A percentile compares a stretch with the other conserved stretches of the same genome.
These are phyloP conservation scores for Athetis lepigone DNA, from an alignment of 2,888 invertebrate genomes.

Conservation along the genomic window DNA sequence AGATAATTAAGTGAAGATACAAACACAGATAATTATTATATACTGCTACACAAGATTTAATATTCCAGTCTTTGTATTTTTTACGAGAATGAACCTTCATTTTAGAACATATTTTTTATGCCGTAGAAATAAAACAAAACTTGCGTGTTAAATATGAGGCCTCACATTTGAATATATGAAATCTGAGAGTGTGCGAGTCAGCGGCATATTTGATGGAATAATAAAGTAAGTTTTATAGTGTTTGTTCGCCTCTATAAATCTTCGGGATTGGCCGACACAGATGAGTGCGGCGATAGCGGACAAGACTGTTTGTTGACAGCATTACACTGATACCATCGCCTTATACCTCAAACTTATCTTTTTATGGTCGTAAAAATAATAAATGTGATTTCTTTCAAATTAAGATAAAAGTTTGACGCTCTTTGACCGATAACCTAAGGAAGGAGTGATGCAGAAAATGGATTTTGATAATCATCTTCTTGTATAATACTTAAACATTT, in stretches of 20 bases:
- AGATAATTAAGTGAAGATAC: conserved; percentile 52
- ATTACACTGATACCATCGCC: conserved; percentile 66
- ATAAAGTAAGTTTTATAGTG: conserved; percentile 83
- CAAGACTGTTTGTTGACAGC: conserved; percentile 69
- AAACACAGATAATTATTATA: conserved; percentile 46
- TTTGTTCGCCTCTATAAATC: conserved; percentile 79
- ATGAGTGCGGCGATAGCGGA: conserved; percentile 72
- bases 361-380: conserved; percentile 50
- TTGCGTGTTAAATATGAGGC: conserved; percentile 58
- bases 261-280: conserved; percentile 72
- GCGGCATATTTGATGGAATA: conserved; percentile 80
- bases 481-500: too few relatives aligned
- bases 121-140: conserved; percentile 34
- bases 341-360: conserved; percentile 54
- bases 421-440: conserved; percentile 13
- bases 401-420: conserved; percentile 32
- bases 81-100: conserved; percentile 6
- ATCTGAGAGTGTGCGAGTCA: conserved; percentile 68
- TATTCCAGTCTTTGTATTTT: conserved; percentile 32
- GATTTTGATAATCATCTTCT: conserved; percentile 4
- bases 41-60: conserved; percentile 25
- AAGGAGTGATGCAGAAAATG: conserved; percentile 1
- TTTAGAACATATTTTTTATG: conserved; percentile 1
- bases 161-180: conserved; percentile 67
- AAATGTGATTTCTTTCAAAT: conserved; percentile 54